A percentile compares a stretch with the other conserved stretches of the same genome.
Evolutionary conservation across 2,113 vertebrate genomes (phyloP).

Genomic region (Rafetus swinhoei): DNA sequence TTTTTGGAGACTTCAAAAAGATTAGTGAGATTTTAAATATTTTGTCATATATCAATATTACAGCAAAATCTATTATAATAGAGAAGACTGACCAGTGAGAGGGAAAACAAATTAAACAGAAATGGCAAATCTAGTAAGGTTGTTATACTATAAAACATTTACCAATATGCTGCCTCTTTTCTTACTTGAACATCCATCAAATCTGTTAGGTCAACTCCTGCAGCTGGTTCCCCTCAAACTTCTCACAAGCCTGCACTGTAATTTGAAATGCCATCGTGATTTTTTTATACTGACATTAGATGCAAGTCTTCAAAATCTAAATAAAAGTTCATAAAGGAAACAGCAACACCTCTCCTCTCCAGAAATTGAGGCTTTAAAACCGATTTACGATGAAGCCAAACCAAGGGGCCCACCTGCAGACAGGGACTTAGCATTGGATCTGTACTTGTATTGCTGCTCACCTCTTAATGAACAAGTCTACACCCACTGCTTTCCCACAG

Average conservation of each 20-base stretch:
- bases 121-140: neutral
- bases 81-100: neutral
- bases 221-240: neutral
- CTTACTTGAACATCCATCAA: neutral
- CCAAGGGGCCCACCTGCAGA: constrained; percentile 2
- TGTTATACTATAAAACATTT: neutral
- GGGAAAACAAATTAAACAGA: neutral
- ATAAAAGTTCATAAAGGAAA: neutral
- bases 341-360: neutral
- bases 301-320: neutral
- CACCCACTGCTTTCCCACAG: constrained; percentile 68
- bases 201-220: neutral
- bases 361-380: neutral
- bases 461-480: neutral
- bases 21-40: neutral
- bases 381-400: neutral
- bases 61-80: neutral
- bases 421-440: constrained; percentile 35
- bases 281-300: neutral
- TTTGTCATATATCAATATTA: neutral
- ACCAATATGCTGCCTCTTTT: neutral
- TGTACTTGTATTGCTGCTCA: neutral
- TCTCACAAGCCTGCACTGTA: neutral
- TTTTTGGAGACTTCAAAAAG: neutral
- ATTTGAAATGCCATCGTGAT: neutral